A percentile compares a stretch with the other conserved stretches of the same genome.
Conservation (phyloP, 2,888 invertebrate genomes). For the Allophyes oxyacanthae region DNA sequence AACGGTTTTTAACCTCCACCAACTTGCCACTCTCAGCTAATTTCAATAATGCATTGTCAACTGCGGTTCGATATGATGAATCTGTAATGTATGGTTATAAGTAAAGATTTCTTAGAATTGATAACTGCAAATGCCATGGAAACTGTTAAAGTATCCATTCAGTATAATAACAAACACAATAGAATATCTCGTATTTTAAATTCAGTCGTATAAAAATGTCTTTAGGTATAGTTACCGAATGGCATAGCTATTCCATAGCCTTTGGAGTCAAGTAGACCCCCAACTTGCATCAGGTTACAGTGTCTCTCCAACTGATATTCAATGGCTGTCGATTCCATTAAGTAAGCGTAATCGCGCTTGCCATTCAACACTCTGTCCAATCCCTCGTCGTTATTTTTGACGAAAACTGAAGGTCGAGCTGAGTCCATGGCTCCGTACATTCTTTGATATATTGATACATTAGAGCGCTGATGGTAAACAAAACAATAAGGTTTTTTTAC, state of each 20-base stretch:
- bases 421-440: slow-evolving; percentile 98
- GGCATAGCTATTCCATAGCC: slow-evolving; percentile 98
- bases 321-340: slow-evolving; percentile 98
- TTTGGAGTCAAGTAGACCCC: slow-evolving; percentile 94
- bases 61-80: slow-evolving; percentile 93
- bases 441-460: slow-evolving; percentile 95
- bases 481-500: neutral
- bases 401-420: slow-evolving; percentile 95
- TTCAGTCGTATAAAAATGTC: too few species aligned
- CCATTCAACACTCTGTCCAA: slow-evolving; percentile 94
- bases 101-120: too few species aligned
- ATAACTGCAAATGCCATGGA: too few species aligned
- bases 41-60: slow-evolving; percentile 96
- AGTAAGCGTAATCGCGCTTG: slow-evolving; percentile 95
- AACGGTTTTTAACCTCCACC: slow-evolving; percentile 94
- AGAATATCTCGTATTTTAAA: too few species aligned
- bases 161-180: too few species aligned
- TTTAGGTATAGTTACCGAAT: slow-evolving; percentile 92
- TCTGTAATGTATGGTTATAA: slow-evolving; percentile 80
- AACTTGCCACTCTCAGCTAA: slow-evolving; percentile 97
- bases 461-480: slow-evolving; percentile 92
- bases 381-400: slow-evolving; percentile 95
- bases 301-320: slow-evolving; percentile 97
- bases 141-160: too few species aligned
- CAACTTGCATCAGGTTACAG: slow-evolving; percentile 95